phyloP scores from a whole-genome alignment of 2,797 vertebrate species.

The Pristis pectinata region DNA sequence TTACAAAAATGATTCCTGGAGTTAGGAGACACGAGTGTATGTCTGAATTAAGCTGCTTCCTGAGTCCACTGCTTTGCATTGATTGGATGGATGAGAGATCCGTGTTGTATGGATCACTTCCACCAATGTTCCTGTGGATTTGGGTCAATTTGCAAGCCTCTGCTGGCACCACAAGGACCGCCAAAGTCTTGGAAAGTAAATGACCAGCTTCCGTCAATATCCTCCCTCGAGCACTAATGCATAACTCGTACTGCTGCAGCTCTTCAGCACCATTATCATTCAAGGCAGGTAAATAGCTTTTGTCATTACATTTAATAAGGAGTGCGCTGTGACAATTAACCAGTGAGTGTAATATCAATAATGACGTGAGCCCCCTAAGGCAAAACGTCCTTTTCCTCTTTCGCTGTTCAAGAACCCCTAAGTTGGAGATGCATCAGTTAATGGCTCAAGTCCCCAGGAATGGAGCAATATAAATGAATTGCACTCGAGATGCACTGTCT shows the following conservation, averaged over 20 bases:
- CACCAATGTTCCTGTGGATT: neutral
- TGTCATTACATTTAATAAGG: neutral
- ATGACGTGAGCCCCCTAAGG: neutral
- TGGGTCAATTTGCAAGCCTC: neutral
- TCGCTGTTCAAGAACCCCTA: neutral
- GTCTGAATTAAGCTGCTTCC: neutral
- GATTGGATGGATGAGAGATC: neutral
- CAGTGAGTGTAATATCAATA: no score
- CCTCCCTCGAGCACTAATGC: neutral
- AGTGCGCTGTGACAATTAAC: no score
- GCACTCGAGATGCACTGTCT: neutral
- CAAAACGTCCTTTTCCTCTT: neutral
- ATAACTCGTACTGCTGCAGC: neutral
- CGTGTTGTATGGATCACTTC: neutral
- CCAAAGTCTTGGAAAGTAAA: neutral
- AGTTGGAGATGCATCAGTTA: neutral
- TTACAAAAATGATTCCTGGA: neutral
- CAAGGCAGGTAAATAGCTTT: neutral
- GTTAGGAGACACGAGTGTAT: neutral
- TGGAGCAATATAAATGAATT: neutral
- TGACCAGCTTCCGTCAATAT: neutral
- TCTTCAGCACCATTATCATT: neutral
- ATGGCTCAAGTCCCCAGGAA: neutral
- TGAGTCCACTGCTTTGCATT: neutral
- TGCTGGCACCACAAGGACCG: no score